Evolutionary conservation across 53 echinoderm and acorn worm species (phyloP).

Genomic region (Patiria pectinifera): DNA sequence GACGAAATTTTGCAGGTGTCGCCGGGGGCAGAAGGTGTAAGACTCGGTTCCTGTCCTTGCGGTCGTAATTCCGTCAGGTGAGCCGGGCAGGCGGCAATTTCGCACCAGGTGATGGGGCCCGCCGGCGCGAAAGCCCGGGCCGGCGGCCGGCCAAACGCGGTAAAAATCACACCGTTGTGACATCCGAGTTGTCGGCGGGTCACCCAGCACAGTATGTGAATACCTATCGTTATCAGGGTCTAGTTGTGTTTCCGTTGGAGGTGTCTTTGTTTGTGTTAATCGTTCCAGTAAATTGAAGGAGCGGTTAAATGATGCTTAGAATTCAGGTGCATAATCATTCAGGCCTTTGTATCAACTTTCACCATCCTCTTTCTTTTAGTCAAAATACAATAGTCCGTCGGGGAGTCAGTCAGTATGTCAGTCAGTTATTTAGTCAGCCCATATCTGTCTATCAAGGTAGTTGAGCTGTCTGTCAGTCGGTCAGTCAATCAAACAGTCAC

Average conservation of each 20-base stretch:
- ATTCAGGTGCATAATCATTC: too few species aligned
- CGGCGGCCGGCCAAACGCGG: constrained; percentile 39
- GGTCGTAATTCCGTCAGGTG: constrained; percentile 54
- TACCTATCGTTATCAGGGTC: neutral
- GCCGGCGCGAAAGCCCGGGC: constrained; percentile 17
- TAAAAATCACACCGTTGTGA: constrained; percentile 46
- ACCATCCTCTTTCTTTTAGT: too few species aligned
- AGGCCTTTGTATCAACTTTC: too few species aligned
- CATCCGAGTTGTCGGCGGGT: constrained; percentile 32
- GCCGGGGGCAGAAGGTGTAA: neutral
- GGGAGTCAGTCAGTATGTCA: too few species aligned
- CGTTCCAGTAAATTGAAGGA: too few species aligned
- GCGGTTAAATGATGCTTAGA: too few species aligned
- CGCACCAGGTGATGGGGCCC: constrained; percentile 51
- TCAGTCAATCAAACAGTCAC: too few species aligned
- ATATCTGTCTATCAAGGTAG: too few species aligned
- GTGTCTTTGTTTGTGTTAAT: neutral
- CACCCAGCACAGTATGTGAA: neutral
- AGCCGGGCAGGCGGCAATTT: constrained; percentile 58
- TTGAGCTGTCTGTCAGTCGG: too few species aligned
- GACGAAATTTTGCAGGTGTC: constrained; percentile 45
- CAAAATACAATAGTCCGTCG: too few species aligned
- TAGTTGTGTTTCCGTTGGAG: neutral
- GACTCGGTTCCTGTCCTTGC: neutral
- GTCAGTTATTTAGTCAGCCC: too few species aligned